Conservation (phyloP, 1,140 invertebrate genomes). For the Pseudomyrmex gracilis region DNA sequence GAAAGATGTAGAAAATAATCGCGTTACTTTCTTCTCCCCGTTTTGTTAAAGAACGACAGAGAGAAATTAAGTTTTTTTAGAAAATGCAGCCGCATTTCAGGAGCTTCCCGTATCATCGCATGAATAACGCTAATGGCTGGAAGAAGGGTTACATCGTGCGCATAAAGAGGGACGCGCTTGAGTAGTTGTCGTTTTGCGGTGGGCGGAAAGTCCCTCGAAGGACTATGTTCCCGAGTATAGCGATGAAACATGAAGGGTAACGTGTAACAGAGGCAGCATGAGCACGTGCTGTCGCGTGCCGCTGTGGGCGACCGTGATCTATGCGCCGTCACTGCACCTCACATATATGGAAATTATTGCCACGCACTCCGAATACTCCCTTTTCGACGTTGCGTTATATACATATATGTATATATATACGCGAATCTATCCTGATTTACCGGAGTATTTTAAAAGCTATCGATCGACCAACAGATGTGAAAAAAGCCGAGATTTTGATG, state of each 20-base stretch:
- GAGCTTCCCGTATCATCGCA: slow-evolving; percentile 57
- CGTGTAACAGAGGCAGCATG: not conserved
- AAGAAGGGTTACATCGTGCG: slow-evolving; percentile 77
- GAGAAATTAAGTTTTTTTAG: not conserved
- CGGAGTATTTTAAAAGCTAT: slow-evolving; percentile 73
- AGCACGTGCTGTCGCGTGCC: slow-evolving; percentile 83
- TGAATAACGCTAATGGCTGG: slow-evolving; percentile 78
- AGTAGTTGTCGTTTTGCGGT: slow-evolving; percentile 80
- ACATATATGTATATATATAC: not conserved
- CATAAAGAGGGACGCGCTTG: slow-evolving; percentile 75
- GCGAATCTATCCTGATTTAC: slow-evolving; percentile 65
- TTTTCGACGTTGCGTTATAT: slow-evolving; percentile 73
- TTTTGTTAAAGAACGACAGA: not conserved
- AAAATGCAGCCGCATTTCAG: slow-evolving; percentile 8
- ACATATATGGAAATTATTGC: slow-evolving; percentile 82
- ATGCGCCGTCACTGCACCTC: slow-evolving; percentile 77
- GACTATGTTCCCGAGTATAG: slow-evolving; percentile 59
- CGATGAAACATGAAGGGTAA: slow-evolving; percentile 40
- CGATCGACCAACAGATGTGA: slow-evolving; percentile 58
- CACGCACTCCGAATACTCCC: slow-evolving; percentile 79
- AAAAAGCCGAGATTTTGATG: slow-evolving; percentile 38
- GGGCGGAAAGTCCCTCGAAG: slow-evolving; percentile 74
- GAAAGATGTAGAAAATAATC: not conserved
- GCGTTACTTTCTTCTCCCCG: not conserved
- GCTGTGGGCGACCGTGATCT: slow-evolving; percentile 80